phyloP scores from a whole-genome alignment of 2,888 invertebrate species.

The Eristalis intricaria region DNA sequence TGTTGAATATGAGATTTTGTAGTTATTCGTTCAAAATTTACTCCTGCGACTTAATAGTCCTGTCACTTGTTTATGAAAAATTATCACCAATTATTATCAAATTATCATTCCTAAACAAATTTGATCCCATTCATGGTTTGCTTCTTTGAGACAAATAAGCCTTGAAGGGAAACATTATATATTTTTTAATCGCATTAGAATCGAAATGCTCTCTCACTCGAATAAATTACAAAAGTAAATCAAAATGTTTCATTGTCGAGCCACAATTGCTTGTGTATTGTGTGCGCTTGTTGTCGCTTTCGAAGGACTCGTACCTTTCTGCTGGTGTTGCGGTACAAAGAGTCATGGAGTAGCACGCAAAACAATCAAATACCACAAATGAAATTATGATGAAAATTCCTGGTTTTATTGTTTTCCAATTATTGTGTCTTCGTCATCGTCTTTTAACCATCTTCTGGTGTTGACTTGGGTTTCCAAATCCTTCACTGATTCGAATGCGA shows the following conservation, averaged over 20 bases:
- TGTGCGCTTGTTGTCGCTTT: constrained; percentile 32
- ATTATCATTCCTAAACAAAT: background rate
- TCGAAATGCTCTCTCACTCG: constrained; percentile 47
- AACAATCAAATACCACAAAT: constrained; percentile 72
- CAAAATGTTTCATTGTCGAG: constrained; percentile 50
- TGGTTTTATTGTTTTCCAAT: constrained; percentile 72
- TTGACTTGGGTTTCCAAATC: constrained; percentile 42
- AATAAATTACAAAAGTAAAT: constrained; percentile 59
- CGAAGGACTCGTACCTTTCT: constrained; percentile 26
- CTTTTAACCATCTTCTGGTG: constrained; percentile 13
- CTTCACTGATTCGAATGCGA: constrained; percentile 12
- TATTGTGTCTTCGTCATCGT: constrained; percentile 52
- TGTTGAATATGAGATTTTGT: background rate
- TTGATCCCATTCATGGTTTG: background rate
- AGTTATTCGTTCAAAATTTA: background rate
- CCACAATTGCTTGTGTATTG: constrained; percentile 32
- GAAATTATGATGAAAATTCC: constrained; percentile 71
- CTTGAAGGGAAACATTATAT: background rate
- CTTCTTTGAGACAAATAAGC: background rate
- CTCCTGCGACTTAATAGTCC: background rate
- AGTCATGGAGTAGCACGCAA: constrained; percentile 37
- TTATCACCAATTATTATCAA: too few relatives aligned
- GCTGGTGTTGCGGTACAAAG: constrained; percentile 18
- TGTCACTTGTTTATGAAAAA: too few relatives aligned
- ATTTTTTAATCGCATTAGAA: constrained; percentile 55